A percentile compares a stretch with the other conserved stretches of the same genome.
Evolutionary conservation across 1,140 invertebrate genomes (phyloP).

Genomic region (Diachasma alloeum): DNA sequence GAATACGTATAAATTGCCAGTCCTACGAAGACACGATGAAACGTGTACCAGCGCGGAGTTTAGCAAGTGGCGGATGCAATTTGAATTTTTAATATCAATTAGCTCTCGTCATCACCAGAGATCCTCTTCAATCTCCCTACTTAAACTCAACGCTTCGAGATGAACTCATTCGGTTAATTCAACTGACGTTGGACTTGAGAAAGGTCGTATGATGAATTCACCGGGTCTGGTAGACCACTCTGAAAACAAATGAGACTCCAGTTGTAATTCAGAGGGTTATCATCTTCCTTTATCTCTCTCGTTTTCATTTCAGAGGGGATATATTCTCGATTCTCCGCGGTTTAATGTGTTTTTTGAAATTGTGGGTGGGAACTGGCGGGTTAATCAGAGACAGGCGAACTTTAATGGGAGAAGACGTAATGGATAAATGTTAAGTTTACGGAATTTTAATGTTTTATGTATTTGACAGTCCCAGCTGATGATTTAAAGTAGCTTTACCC

Average conservation of each 20-base stretch:
- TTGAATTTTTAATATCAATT: slow-evolving; percentile 24
- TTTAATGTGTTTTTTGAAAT: no score
- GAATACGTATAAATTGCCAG: neutral
- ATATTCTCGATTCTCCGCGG: no score
- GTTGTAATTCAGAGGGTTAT: neutral
- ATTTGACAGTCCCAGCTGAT: no score
- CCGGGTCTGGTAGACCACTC: neutral
- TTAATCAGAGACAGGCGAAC: no score
- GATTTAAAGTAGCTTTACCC: no score
- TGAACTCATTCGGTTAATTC: slow-evolving; percentile 11
- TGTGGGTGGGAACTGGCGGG: no score
- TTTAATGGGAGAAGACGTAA: no score
- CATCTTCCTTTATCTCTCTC: no score
- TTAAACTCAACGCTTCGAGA: slow-evolving; percentile 12
- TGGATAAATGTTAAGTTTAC: no score
- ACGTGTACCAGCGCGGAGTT: neutral
- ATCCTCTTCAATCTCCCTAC: neutral
- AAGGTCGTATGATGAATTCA: slow-evolving; percentile 1
- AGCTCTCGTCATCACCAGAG: neutral
- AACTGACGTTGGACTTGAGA: neutral
- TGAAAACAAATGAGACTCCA: neutral
- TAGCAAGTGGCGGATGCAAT: neutral
- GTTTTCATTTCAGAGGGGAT: no score
- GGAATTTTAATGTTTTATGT: no score
- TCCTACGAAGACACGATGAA: neutral